Evolutionary conservation across 2,113 vertebrate species (phyloP).

Genomic region (Rynchops niger): DNA sequence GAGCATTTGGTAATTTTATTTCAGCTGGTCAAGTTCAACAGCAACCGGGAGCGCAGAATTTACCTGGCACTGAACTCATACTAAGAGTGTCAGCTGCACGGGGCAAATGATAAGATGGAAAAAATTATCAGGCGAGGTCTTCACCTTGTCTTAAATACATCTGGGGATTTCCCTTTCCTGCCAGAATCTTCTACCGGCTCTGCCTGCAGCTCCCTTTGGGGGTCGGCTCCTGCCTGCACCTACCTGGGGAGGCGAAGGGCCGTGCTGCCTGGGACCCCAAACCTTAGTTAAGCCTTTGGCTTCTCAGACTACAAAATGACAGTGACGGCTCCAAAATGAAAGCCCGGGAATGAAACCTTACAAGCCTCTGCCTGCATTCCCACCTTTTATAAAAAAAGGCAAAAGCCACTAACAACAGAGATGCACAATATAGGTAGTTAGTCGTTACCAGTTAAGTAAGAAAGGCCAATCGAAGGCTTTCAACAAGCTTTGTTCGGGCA

Average conservation of each 20-base stretch:
- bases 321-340: not conserved
- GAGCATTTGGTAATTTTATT: not conserved
- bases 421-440: fast-evolving
- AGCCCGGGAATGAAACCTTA: not conserved
- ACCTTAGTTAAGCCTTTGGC: not conserved
- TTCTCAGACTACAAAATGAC: not conserved
- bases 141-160: not conserved
- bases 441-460: not conserved
- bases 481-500: not conserved
- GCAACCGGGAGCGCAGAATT: not conserved
- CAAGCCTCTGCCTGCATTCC: not conserved
- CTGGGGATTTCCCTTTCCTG: not conserved
- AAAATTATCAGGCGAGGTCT: not conserved
- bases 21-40: not conserved
- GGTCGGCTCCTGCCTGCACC: not conserved
- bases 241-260: not conserved
- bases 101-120: not conserved
- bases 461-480: not conserved
- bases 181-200: not conserved
- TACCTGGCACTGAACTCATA: not conserved
- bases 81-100: not conserved
- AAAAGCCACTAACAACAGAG: not conserved
- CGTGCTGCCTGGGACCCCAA: not conserved
- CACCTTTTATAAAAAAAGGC: not conserved
- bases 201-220: not conserved